Base-by-base conservation (phyloP, 1,140 invertebrate species). In the Lysiphlebus fabarum region DNA sequence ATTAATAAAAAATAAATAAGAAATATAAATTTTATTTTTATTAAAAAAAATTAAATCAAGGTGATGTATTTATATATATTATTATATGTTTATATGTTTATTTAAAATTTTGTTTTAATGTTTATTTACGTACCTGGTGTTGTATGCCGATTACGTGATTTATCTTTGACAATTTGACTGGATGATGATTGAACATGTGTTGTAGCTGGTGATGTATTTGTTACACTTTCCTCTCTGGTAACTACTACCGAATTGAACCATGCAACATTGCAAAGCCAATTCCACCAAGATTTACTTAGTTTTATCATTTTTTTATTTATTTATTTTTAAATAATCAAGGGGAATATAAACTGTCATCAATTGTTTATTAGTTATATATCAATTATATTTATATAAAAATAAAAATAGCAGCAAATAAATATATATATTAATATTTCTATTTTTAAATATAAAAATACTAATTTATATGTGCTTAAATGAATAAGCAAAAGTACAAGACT, bases 201-300 rank as follows among this genome's bases (percentile, higher is more conserved):
- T 47, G 69, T 63, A 55, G 67, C 55, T 50, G 69, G 26, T 7
- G 55, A 53, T 53, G 60, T 45, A 47, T 71, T 76, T 67, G 59
- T 72, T 65, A 70, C 74, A 67, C 65, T 68, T 50, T 77, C 75
- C 71, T 75, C 77, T 70, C 63, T 72, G 74, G 72, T 77, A 75
- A 78, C 75, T 77, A 79, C 76, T 79, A 79, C 70, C 71, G 75
- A 75, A 77, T 79, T 67, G 74, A 76, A 77, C 74, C 78, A 80
- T 80, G 78, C 78, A 80, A 80, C 78, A 80, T 67, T 78, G 78
- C 78, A 80, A 80, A 78, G 76, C 77, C 77, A 79, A 75, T 51
- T 69, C 75, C 73, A 77, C 72, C 72, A 77, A 58, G 66, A 75
- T 65, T 73, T 63, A 73, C 64, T 78, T 75, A 77, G 69, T 76